Conservation (phyloP, 2,888 invertebrate genomes). For the Plemyria rubiginata region DNA sequence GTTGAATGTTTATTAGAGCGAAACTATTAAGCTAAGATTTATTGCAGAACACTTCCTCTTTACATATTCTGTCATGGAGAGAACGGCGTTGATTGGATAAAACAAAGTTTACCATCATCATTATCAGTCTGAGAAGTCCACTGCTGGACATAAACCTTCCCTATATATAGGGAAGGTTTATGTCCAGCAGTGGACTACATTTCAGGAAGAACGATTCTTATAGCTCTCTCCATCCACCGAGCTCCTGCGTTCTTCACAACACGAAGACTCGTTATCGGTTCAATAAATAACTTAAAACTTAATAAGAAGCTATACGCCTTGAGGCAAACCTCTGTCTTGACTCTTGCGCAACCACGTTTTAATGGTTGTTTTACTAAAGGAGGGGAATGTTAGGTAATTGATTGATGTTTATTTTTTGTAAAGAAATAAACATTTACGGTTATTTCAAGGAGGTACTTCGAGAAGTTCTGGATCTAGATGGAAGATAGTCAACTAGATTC, state of each 20-base stretch:
- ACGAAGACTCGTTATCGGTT: no score
- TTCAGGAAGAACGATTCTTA: no score
- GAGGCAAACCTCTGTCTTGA: conserved; percentile 16
- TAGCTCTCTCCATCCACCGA: no score
- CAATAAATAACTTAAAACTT: background rate
- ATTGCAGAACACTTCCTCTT: conserved; percentile 8
- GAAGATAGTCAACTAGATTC: no score
- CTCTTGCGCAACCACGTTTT: conserved; percentile 14
- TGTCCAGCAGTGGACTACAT: no score
- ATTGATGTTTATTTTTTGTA: background rate
- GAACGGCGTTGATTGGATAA: background rate
- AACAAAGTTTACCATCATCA: background rate
- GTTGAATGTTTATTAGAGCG: conserved; percentile 1
- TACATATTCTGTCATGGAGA: background rate
- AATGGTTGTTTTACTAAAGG: conserved; percentile 6
- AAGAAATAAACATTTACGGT: background rate
- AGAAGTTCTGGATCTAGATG: no score
- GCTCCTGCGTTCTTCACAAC: no score
- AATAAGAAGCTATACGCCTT: conserved; percentile 6
- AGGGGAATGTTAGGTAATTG: conserved; percentile 14
- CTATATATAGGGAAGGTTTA: no score
- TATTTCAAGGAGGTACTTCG: background rate
- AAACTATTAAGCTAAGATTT: conserved; percentile 1
- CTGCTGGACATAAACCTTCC: no score
- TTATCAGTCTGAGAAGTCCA: no score